phyloP scores from a whole-genome alignment of 2,797 vertebrate species.

The Buceros bicornis region DNA sequence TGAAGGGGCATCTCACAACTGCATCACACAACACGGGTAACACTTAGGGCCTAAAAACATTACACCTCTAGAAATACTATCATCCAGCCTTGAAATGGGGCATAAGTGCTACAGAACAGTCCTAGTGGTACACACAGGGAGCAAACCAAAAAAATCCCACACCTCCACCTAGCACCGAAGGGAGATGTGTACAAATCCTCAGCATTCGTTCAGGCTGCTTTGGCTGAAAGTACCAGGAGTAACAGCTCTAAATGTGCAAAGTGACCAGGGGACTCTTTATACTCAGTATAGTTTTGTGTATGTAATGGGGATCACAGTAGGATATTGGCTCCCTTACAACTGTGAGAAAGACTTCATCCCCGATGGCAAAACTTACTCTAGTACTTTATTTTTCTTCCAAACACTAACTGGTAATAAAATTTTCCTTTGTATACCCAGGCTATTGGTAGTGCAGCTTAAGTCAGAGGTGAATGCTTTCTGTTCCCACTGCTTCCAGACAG shows the following conservation, averaged over 20 bases:
- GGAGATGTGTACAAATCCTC: not conserved
- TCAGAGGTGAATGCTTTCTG: not conserved
- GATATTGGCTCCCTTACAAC: not conserved
- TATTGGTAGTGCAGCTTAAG: not conserved
- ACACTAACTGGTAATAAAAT: not conserved
- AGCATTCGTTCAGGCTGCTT: not conserved
- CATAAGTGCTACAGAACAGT: not conserved
- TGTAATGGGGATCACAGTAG: not conserved
- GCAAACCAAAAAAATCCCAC: not conserved
- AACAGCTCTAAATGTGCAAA: not conserved
- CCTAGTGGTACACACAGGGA: not conserved
- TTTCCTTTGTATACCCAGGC: not conserved
- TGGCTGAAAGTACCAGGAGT: not conserved
- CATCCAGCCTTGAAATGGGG: not conserved
- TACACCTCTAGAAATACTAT: not conserved
- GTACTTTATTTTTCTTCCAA: not conserved
- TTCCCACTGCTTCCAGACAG: not conserved
- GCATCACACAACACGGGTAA: not conserved
- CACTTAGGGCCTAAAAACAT: not conserved
- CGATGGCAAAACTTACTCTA: not conserved
- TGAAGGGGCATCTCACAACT: not conserved
- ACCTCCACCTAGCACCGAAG: not conserved
- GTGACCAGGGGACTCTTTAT: not conserved
- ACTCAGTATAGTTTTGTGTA: not conserved
- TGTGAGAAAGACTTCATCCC: not conserved